Base-by-base conservation (phyloP, 2,888 invertebrate species). In the Selenia dentaria region DNA sequence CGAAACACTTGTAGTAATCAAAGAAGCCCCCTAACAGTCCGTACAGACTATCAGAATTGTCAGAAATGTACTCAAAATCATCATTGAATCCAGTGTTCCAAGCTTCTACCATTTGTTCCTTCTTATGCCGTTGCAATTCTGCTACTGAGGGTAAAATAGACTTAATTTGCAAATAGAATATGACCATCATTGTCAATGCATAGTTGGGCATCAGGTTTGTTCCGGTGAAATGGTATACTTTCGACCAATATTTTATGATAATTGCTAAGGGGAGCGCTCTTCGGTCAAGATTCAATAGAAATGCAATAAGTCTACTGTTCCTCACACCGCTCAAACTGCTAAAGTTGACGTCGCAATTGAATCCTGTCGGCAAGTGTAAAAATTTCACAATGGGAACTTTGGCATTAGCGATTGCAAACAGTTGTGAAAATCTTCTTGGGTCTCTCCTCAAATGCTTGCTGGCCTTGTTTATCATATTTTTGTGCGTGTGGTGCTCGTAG, bases 381-480 rank as follows among this genome's bases (percentile, higher is more conserved):
- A 95, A 95, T 64, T 95, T 95, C 0, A 96, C 92, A 45, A 96
- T 95, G 0, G 96, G 96, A 0, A 94, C 94, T 67, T 93, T 94
- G 0, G 96, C 95, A 24, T 79, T 75, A 0, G 93, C 91, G 59
- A 96, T 94, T 1, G 93, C 87, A 44, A 93, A 71, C n/a, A 94
- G 67, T 13, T 93, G 78, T 0, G 70, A 59, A 62, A 94, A 94
- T 25, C 79, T 57, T 2, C 54, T 38, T 0, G 62, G 57, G 11
- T 71, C 69, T 26, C 64, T 67, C n/a, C 63, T 70, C 6, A 94
- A 72, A 0, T 80, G 35, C 6, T 64, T 68, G 49, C 77, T 87
- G 0, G 92, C 88, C 24, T 58, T 25, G 0, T 74, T 70, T 41
- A 51, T 50, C 16, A 50, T 4, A 10, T 8, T 8, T 6, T 8